Conservation (phyloP, 2,888 invertebrate species). For the Drosophila imparisetae region DNA sequence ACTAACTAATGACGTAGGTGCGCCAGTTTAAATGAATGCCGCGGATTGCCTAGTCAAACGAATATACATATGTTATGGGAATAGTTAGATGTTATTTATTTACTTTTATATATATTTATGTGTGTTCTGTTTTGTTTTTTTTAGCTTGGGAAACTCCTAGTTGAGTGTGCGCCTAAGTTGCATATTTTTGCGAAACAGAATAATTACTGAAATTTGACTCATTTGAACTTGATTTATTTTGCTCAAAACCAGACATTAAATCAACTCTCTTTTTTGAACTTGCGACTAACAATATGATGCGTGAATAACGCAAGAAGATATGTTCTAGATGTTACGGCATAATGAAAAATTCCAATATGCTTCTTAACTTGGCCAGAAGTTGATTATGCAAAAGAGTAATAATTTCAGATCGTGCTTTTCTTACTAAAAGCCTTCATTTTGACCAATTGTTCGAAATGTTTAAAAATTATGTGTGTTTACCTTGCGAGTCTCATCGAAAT, state of each 20-base stretch:
- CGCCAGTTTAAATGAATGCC: constrained; percentile 14
- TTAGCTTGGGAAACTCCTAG: constrained; percentile 50
- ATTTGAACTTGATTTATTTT: background rate
- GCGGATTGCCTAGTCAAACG: background rate
- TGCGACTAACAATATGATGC: background rate
- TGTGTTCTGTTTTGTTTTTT: constrained; percentile 21
- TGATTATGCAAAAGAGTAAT: background rate
- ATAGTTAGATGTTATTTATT: constrained; percentile 12
- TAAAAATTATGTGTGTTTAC: background rate
- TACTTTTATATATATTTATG: constrained; percentile 21
- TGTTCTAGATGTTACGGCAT: background rate
- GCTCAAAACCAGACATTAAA: background rate
- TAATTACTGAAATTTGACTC: background rate
- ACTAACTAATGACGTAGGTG: constrained; percentile 46
- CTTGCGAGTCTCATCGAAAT: background rate
- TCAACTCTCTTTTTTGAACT: background rate
- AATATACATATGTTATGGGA: constrained; percentile 5
- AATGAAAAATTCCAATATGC: background rate
- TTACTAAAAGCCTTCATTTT: background rate
- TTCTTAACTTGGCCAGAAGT: background rate
- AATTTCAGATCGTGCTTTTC: background rate
- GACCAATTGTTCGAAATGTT: background rate
- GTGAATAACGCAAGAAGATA: background rate
- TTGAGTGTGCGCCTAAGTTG: background rate
- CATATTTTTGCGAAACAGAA: background rate